These are phyloP conservation scores for Astur gentilis DNA, from an alignment of 2,113 vertebrate species.

Conservation along the genomic window DNA sequence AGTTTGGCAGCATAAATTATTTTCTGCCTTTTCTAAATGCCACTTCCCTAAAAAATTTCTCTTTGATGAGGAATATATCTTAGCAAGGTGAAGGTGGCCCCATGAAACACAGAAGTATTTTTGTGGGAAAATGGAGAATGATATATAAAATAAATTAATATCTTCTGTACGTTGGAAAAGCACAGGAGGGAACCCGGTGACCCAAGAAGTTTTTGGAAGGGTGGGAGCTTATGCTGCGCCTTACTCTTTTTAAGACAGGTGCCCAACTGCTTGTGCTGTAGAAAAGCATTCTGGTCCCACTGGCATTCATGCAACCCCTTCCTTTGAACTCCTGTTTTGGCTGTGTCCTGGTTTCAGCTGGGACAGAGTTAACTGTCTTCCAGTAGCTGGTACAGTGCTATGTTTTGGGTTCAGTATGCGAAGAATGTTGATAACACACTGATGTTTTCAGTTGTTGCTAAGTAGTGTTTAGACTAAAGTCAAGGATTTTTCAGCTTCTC, in stretches of 20 bases:
- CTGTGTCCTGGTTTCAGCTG: no score
- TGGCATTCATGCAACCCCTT: background rate
- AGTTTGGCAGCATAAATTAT: background rate
- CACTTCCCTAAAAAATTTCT: background rate
- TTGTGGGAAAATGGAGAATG: background rate
- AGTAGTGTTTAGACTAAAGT: no score
- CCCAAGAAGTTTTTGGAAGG: background rate
- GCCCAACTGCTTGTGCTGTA: background rate
- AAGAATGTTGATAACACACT: no score
- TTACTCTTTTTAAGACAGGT: background rate
- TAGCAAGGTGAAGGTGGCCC: background rate
- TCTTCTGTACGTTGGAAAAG: background rate
- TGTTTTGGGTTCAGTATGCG: no score
- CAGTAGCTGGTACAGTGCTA: no score
- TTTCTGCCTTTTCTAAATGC: background rate
- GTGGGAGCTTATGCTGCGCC: background rate
- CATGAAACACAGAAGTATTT: background rate
- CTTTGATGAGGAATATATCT: background rate
- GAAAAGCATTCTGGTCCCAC: background rate
- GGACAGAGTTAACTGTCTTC: no score
- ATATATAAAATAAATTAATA: background rate
- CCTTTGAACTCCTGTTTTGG: background rate
- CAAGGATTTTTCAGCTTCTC: no score
- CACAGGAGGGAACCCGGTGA: background rate
- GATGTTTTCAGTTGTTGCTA: no score